Conservation (phyloP, 2,113 vertebrate genomes). For the Passer montanus region DNA sequence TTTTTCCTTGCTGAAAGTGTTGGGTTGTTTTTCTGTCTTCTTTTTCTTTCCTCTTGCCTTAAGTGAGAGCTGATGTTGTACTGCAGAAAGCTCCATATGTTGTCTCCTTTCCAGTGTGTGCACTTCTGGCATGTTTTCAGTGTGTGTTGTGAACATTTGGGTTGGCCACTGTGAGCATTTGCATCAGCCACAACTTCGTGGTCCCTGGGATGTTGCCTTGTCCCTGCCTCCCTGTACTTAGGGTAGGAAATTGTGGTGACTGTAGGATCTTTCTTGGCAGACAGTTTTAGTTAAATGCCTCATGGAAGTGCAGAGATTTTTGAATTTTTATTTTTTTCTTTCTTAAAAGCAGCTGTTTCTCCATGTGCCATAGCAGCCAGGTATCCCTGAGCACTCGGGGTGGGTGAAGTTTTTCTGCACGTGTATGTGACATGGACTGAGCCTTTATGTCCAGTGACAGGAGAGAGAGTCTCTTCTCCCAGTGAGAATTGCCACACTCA, state of each 20-base stretch:
- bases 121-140: background rate
- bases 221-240: background rate
- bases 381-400: background rate
- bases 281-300: background rate
- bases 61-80: background rate
- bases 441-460: background rate
- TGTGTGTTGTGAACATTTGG: background rate
- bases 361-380: background rate
- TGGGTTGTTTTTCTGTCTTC: background rate
- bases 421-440: background rate
- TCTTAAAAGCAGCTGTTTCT: background rate
- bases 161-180: background rate
- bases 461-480: background rate
- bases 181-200: background rate
- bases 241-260: constrained; percentile 3
- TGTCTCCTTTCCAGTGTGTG: background rate
- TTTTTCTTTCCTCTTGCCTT: background rate
- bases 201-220: background rate
- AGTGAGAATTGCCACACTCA: background rate
- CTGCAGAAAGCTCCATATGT: background rate
- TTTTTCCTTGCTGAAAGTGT: background rate
- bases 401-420: background rate
- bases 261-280: background rate
- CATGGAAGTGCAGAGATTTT: background rate
- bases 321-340: background rate